Evolutionary conservation across 2,797 vertebrate species (phyloP).

Genomic region (Setipinna tenuifilis): DNA sequence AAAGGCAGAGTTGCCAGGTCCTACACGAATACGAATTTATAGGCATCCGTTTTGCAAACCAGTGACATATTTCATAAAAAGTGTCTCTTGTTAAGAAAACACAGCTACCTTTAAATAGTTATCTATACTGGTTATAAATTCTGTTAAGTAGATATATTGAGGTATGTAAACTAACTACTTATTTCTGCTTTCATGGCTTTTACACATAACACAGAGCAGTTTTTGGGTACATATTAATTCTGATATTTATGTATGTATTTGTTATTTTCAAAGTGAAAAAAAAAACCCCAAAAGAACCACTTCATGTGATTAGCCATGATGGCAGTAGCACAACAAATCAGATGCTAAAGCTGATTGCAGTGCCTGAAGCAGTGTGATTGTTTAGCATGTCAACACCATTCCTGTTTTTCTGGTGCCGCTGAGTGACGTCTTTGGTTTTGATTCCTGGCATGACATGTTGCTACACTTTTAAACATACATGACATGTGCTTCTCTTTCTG

Average conservation of each 20-base stretch:
- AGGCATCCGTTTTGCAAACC: too few relatives aligned
- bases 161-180: too few relatives aligned
- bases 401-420: not conserved
- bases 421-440: not conserved
- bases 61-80: too few relatives aligned
- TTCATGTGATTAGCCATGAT: not conserved
- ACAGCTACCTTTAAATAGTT: too few relatives aligned
- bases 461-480: constrained; percentile 1
- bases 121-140: too few relatives aligned
- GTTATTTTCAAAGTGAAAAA: not conserved
- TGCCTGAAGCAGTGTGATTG: not conserved
- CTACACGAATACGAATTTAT: too few relatives aligned
- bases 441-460: not conserved
- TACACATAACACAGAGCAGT: not conserved
- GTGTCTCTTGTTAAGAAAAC: too few relatives aligned
- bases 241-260: not conserved
- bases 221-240: not conserved
- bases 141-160: too few relatives aligned
- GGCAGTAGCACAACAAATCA: not conserved
- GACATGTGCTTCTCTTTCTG: too few relatives aligned
- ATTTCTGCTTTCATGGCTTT: too few relatives aligned
- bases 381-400: not conserved
- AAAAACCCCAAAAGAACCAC: not conserved
- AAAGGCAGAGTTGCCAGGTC: not conserved
- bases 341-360: not conserved